A percentile compares a stretch with the other conserved stretches of the same genome.
Conservation (phyloP, 2,888 invertebrate genomes). For the Drosophila vallismaia region DNA sequence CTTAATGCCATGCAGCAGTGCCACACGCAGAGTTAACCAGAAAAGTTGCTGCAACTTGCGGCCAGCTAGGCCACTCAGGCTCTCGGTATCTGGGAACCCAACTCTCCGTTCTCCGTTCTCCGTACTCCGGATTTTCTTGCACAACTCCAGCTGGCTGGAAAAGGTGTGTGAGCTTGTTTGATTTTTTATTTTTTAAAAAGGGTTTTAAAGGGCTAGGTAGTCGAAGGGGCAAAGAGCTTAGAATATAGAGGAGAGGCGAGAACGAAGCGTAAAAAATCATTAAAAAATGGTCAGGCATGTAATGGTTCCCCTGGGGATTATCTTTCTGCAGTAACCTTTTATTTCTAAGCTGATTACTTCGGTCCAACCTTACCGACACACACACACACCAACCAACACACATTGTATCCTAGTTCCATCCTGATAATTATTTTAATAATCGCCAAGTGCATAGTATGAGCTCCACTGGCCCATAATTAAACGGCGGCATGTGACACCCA, state of each 20-base stretch:
- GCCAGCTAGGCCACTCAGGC: conserved; percentile 28
- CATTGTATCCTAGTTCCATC: not conserved
- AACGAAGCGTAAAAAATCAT: conserved; percentile 30
- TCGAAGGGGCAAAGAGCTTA: conserved; percentile 5
- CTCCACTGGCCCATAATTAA: conserved; percentile 45
- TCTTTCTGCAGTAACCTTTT: conserved; percentile 19
- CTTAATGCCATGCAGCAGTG: conserved; percentile 42
- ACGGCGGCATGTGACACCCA: conserved; percentile 38
- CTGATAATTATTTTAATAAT: conserved; percentile 44
- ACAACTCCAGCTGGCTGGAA: conserved; percentile 32
- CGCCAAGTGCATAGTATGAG: conserved; percentile 27
- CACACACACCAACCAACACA: too few relatives aligned
- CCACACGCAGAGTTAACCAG: conserved; percentile 47
- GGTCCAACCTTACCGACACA: not conserved
- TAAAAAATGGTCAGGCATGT: conserved; percentile 39
- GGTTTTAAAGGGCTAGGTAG: not conserved
- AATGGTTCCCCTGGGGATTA: conserved; percentile 34
- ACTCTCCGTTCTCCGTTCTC: conserved; percentile 10
- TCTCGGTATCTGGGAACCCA: conserved; percentile 10
- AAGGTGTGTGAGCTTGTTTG: conserved; percentile 18
- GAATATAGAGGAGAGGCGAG: conserved; percentile 17
- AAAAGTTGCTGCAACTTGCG: conserved; percentile 52
- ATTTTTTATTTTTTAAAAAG: not conserved
- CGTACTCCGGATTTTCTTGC: conserved; percentile 38
- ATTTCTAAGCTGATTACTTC: conserved; percentile 29